Evolutionary conservation across 2,797 vertebrate genomes (phyloP), one percentile per base, ranked within the genome.

Genomic region (Crocodylus rhombifer): DNA sequence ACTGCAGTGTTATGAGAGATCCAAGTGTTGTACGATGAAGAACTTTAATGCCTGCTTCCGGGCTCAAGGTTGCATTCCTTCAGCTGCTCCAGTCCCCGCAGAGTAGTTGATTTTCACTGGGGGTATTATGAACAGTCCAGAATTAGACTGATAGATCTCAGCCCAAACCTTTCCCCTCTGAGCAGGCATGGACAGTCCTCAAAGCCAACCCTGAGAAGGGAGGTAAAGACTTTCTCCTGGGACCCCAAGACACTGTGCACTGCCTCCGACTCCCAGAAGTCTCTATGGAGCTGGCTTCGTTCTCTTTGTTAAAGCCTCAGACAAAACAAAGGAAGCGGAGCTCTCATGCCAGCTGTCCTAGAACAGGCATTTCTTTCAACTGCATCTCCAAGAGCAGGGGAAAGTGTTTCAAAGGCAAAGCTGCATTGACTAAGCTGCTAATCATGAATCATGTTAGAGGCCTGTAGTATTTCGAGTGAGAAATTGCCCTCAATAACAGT

Each of bases 151-250:
- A 5, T 92, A 63, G 15, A 51, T 65, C 88, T 92, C 64, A 90
- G 86, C 30, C 74, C 82, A 78, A 90, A 73, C 57, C 77, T 84
- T 77, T 87, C 21, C 15, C 80, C 75, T 91, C 78, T 80, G 86
- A 73, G 33, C 63, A 94, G 93, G 15, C 77, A 79, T 73, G 78
- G 58, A 64, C 90, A 90, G 74, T 80, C 91, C 28, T 76, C 84
- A 33, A 0, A 0, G 85, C 82, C 76, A 16, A 12, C 26, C 16
- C 77, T 26, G 33, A 88, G 62, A 26, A 74, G 14, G 84, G 61
- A 80, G 88, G 84, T 93, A 73, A 90, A 64, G 63, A 81, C 93
- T 93, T 91, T 25, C 92, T 94, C 92, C 84, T 88, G 76, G 56
- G 64, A 84, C 55, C 58, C n/a, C 82, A 80, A 88, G 62, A 82